These are phyloP conservation scores for Archocentrus centrarchus DNA, from an alignment of 2,113 vertebrate genomes.

Conservation along the genomic window DNA sequence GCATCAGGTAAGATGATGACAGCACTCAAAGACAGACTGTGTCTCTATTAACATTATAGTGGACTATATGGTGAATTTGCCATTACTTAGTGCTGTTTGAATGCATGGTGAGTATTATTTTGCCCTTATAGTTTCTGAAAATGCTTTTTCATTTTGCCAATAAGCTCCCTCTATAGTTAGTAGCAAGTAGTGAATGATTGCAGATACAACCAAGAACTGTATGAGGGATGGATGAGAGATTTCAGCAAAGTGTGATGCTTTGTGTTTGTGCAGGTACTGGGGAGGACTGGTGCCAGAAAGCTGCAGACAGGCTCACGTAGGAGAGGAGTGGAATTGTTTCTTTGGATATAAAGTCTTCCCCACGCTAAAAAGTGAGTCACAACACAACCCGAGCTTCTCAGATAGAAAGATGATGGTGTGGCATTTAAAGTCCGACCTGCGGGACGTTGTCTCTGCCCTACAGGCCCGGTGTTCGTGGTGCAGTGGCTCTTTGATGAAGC, in stretches of 20 bases:
- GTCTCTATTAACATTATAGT: too few species aligned
- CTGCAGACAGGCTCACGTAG: constrained; percentile 85
- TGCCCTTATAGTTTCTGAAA: background rate
- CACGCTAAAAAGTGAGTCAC: constrained; percentile 73
- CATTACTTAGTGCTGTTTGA: too few species aligned
- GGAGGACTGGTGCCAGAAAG: constrained; percentile 89
- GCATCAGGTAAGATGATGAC: constrained; percentile 84
- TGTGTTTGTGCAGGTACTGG: constrained; percentile 86
- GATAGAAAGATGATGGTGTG: background rate
- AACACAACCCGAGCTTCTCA: background rate
- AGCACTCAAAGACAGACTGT: background rate
- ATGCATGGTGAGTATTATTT: too few species aligned
- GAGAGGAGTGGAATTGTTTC: constrained; percentile 70
- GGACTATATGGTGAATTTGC: too few species aligned
- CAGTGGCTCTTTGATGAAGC: constrained; percentile 98
- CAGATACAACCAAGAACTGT: background rate
- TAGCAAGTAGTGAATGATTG: fast-evolving
- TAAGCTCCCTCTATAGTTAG: background rate
- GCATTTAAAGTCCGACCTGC: background rate
- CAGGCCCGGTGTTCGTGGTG: constrained; percentile 93
- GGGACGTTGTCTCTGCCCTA: background rate
- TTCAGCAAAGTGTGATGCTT: background rate
- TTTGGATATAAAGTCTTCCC: constrained; percentile 90
- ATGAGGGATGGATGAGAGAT: background rate
- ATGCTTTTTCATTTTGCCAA: background rate